Conservation (phyloP, 2,797 vertebrate species). For the Rhynchotus rufescens region DNA sequence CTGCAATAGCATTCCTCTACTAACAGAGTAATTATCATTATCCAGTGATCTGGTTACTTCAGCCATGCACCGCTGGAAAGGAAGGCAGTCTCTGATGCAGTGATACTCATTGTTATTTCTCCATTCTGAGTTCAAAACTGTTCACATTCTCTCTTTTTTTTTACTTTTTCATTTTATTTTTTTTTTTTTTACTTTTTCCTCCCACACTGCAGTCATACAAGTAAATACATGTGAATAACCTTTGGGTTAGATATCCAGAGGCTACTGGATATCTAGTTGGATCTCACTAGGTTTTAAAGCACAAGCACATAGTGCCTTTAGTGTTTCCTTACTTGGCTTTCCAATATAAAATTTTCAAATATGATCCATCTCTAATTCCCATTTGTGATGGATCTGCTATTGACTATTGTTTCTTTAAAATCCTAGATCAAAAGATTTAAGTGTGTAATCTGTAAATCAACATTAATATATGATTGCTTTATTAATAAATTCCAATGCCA, state of each 20-base stretch:
- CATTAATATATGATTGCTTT: not conserved
- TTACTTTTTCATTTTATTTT: no score
- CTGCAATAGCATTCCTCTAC: slow-evolving; percentile 10
- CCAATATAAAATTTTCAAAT: not conserved
- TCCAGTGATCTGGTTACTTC: slow-evolving; percentile 11
- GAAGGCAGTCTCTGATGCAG: slow-evolving; percentile 4
- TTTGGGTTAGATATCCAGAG: slow-evolving; percentile 24
- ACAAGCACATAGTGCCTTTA: not conserved
- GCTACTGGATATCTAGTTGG: not conserved
- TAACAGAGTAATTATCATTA: slow-evolving; percentile 1
- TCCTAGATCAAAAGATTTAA: not conserved
- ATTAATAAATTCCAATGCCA: not conserved
- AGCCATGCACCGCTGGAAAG: not conserved
- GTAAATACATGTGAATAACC: slow-evolving; percentile 15
- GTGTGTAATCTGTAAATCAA: not conserved
- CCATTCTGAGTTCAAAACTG: slow-evolving; percentile 6
- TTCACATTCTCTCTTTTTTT: not conserved
- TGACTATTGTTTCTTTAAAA: not conserved
- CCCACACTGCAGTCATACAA: not conserved
- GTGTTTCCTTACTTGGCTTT: not conserved
- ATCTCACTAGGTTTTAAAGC: not conserved
- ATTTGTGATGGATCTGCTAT: not conserved
- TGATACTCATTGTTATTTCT: slow-evolving; percentile 19
- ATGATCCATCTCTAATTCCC: not conserved
- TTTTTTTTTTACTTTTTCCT: not conserved